Conservation (phyloP, 2,113 vertebrate species). For the Peromyscus leucopus region DNA sequence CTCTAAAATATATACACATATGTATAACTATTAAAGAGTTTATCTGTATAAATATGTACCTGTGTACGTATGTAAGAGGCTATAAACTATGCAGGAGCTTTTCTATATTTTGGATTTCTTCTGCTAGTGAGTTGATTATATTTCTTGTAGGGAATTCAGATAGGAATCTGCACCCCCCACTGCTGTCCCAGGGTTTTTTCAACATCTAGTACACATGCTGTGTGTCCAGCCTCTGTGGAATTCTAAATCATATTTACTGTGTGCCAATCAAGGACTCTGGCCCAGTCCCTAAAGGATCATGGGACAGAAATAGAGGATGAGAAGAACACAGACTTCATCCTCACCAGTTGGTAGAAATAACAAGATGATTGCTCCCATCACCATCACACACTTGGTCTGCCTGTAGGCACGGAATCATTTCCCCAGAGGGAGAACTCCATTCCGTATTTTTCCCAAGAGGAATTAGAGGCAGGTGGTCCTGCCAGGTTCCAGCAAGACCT, state of each 20-base stretch:
- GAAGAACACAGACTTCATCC: neutral
- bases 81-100: neutral
- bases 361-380: neutral
- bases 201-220: neutral
- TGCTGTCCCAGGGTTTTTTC: neutral
- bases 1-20: neutral
- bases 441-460: conserved; percentile 32
- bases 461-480: conserved; percentile 50
- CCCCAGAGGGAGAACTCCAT: conserved; percentile 42
- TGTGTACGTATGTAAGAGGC: too few species aligned
- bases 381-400: neutral
- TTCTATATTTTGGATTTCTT: conserved; percentile 1
- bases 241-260: neutral
- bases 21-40: neutral
- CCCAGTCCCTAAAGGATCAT: neutral
- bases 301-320: neutral
- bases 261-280: neutral
- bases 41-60: neutral
- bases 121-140: neutral
- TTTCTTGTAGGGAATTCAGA: conserved; percentile 35
- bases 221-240: neutral
- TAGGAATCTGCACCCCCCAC: neutral
- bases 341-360: conserved; percentile 25
- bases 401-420: conserved; percentile 49
- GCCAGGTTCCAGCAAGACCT: conserved; percentile 57